Conservation (phyloP, 2,888 invertebrate species). For the Heteropelma amictum region DNA sequence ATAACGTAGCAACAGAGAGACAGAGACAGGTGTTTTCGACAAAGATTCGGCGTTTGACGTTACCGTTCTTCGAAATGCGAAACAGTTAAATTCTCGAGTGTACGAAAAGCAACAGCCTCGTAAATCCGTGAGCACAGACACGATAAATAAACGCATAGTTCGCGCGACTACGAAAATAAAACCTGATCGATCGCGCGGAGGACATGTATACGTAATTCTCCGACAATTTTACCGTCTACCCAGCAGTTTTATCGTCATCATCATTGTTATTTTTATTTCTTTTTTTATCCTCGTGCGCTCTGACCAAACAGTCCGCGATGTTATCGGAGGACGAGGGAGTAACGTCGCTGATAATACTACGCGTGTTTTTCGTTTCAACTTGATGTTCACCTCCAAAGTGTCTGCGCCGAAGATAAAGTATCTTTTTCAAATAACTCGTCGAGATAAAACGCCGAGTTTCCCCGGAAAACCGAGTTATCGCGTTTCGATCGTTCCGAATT, state of each 20-base stretch:
- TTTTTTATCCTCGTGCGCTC: constrained; percentile 2
- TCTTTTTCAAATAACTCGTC: too few species aligned
- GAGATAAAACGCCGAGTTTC: too few species aligned
- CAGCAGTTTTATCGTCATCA: background rate
- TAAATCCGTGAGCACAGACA: background rate
- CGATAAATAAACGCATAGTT: background rate
- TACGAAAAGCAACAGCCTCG: background rate
- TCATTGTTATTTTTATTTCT: background rate
- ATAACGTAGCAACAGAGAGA: background rate
- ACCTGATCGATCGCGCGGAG: constrained; percentile 19
- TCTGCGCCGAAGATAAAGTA: too few species aligned
- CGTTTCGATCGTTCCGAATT: too few species aligned
- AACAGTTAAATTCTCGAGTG: background rate
- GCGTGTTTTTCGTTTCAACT: constrained; percentile 14
- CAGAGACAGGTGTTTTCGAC: background rate
- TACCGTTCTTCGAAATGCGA: background rate
- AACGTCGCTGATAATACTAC: constrained; percentile 45
- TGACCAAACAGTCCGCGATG: constrained; percentile 21
- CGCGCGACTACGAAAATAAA: background rate
- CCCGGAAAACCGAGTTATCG: too few species aligned
- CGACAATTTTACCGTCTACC: background rate
- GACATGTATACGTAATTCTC: background rate
- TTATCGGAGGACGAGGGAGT: constrained; percentile 23
- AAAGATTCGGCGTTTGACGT: background rate
- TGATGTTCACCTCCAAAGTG: too few species aligned